Evolutionary conservation across 2,797 vertebrate genomes (phyloP).

Genomic region (Merluccius polli): DNA sequence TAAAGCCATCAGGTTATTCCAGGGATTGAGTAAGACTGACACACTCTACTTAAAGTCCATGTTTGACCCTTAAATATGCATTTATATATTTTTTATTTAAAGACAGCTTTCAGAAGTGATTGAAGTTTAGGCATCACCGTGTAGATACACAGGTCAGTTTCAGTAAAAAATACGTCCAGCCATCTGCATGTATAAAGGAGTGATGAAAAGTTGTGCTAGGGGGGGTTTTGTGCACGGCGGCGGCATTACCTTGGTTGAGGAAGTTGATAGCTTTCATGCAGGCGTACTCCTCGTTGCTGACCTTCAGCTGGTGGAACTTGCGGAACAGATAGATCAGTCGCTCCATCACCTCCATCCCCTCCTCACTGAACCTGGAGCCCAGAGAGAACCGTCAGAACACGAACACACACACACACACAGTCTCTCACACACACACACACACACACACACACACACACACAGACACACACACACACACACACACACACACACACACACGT

Average conservation of each 20-base stretch:
- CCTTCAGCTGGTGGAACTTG: constrained; percentile 93
- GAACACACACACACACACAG: background rate
- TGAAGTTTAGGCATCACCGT: no score
- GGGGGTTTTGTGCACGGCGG: no score
- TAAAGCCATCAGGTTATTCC: no score
- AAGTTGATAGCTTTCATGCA: constrained; percentile 99
- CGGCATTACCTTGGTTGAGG: constrained; percentile 91
- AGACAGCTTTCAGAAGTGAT: no score
- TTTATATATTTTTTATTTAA: no score
- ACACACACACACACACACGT: background rate
- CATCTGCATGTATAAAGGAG: background rate
- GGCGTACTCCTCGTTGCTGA: constrained; percentile 96
- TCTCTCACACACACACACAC: background rate
- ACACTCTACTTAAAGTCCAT: no score
- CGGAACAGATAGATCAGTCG: constrained; percentile 95
- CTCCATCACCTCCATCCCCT: constrained; percentile 99
- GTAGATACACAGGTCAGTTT: background rate
- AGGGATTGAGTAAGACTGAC: no score
- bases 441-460: background rate
- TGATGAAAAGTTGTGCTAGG: no score
- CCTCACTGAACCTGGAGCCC: constrained; percentile 87
- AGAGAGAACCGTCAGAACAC: constrained; percentile 8
- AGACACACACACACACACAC: background rate
- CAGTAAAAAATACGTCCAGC: background rate
- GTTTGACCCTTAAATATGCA: no score